These are phyloP conservation scores for Eupithecia insigniata DNA, from an alignment of 2,888 invertebrate genomes.

Conservation along the genomic window DNA sequence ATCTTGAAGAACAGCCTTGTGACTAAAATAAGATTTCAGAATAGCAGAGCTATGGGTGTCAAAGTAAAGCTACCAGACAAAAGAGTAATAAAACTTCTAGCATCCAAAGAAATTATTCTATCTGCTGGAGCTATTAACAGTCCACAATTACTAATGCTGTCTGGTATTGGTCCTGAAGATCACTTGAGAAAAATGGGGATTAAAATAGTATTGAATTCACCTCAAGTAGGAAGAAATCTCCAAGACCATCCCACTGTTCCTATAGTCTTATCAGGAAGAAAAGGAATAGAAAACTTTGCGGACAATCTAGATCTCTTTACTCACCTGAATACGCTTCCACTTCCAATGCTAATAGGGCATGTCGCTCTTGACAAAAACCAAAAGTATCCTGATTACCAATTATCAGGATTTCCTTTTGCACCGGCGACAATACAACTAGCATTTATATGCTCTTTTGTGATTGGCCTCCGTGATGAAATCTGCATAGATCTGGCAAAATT, in stretches of 20 bases:
- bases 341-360: conserved; percentile 5
- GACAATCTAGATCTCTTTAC: not conserved
- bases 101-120: conserved; percentile 65
- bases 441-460: conserved; percentile 19
- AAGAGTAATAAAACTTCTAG: conserved; percentile 34
- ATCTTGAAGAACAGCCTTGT: conserved; percentile 69
- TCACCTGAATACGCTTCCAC: not conserved
- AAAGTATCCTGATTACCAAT: conserved; percentile 52
- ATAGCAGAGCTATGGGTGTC: conserved; percentile 62
- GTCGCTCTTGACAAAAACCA: conserved; percentile 43
- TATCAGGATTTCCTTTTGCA: conserved; percentile 32
- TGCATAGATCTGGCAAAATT: not conserved
- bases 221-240: conserved; percentile 65
- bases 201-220: conserved; percentile 55
- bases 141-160: conserved; percentile 67
- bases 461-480: conserved; percentile 8
- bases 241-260: conserved; percentile 60
- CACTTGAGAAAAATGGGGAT: conserved; percentile 57
- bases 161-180: conserved; percentile 66
- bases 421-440: conserved; percentile 15
- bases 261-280: conserved; percentile 18
- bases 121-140: conserved; percentile 69
- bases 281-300: not conserved
- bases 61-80: conserved; percentile 57
- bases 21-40: conserved; percentile 68